Evolutionary conservation across 2,797 vertebrate species (phyloP).

Genomic region (Loriculus beryllinus): DNA sequence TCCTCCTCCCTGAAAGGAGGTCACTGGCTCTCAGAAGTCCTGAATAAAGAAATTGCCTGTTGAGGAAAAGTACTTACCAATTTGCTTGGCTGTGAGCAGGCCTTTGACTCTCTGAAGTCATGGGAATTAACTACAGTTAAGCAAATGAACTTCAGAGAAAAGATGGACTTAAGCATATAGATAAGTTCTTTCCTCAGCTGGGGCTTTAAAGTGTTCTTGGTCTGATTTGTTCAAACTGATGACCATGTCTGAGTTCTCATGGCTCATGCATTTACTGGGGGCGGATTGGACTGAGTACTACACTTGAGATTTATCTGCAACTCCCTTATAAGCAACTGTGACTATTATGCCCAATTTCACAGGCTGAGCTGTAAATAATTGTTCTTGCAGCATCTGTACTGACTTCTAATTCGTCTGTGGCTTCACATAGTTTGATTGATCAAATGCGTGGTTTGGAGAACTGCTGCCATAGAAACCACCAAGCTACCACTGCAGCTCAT

Average conservation of each 20-base stretch:
- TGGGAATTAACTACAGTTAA: not conserved
- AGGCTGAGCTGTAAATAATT: not conserved
- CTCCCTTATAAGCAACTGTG: not conserved
- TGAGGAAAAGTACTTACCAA: not conserved
- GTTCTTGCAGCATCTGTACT: not conserved
- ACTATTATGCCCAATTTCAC: not conserved
- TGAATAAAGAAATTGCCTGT: not conserved
- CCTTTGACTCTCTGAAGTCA: not conserved
- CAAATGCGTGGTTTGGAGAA: not conserved
- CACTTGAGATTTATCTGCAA: not conserved
- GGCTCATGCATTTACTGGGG: not conserved
- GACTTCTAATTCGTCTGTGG: not conserved
- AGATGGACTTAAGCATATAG: not conserved
- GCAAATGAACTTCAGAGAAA: not conserved
- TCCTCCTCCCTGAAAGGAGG: not conserved
- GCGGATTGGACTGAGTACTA: not conserved
- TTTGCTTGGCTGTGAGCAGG: not conserved
- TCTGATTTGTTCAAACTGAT: not conserved
- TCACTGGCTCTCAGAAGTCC: not conserved
- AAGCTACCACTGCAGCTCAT: not conserved
- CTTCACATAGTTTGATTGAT: not conserved
- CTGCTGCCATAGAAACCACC: conserved; percentile 18
- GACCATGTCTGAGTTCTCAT: not conserved
- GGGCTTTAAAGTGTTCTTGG: not conserved
- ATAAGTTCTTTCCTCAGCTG: not conserved